A percentile compares a stretch with the other conserved stretches of the same genome.
phyloP scores from a whole-genome alignment of 1,140 invertebrate species.

The Coelopa frigida region DNA sequence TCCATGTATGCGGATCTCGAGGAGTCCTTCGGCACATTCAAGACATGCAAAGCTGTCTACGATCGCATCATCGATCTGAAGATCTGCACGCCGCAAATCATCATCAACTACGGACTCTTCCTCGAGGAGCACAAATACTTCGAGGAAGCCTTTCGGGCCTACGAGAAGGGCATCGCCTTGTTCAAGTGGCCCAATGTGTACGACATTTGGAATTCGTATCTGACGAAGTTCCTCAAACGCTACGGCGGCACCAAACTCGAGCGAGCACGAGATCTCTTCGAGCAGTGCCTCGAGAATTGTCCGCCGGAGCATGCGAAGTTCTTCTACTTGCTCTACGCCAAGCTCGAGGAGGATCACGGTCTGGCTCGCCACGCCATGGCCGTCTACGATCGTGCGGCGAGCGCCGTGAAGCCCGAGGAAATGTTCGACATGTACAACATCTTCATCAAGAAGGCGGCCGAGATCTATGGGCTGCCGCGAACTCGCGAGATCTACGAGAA shows the following conservation, averaged over 20 bases:
- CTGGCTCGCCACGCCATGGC: constrained; percentile 95
- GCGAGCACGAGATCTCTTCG: constrained; percentile 94
- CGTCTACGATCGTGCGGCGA: constrained; percentile 92
- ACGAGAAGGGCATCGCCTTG: constrained; percentile 95
- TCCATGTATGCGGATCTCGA: constrained; percentile 98
- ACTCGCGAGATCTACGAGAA: constrained; percentile 97
- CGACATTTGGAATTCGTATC: constrained; percentile 99
- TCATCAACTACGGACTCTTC: constrained; percentile 97
- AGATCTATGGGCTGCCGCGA: constrained; percentile 95
- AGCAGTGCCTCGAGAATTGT: constrained; percentile 95
- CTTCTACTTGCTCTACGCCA: constrained; percentile 94
- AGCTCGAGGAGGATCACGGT: constrained; percentile 97
- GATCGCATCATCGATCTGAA: constrained; percentile 96
- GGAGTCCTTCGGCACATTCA: constrained; percentile 97
- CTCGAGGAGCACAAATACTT: constrained; percentile 98
- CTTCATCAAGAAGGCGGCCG: constrained; percentile 96
- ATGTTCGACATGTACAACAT: constrained; percentile 98
- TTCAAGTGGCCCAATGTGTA: constrained; percentile 99
- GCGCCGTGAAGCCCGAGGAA: constrained; percentile 83
- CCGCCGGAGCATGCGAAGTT: constrained; percentile 92
- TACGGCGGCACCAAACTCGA: constrained; percentile 96
- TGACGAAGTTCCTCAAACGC: constrained; percentile 92
- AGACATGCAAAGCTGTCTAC: constrained; percentile 97
- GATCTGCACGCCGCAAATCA: constrained; percentile 98
- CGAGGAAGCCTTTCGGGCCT: constrained; percentile 97